These are phyloP conservation scores for Brachionus sp. DNA, from an alignment of 1,140 invertebrate species.

Conservation along the genomic window DNA sequence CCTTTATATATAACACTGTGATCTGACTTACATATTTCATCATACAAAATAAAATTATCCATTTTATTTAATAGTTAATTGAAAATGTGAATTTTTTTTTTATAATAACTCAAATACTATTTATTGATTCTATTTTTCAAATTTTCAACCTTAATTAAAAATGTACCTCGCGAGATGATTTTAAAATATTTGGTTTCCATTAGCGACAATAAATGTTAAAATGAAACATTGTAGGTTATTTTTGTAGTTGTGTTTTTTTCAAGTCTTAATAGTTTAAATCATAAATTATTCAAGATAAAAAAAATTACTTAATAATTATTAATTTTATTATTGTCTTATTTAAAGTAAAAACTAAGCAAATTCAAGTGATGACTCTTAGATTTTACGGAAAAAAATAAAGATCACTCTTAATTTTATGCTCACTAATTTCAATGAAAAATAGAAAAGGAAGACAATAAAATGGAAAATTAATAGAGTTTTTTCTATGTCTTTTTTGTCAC, in stretches of 20 bases:
- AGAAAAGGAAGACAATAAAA: no score
- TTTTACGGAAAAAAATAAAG: no score
- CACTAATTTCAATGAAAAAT: no score
- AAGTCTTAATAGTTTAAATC: background rate
- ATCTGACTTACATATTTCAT: slow-evolving; percentile 56
- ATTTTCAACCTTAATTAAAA: background rate
- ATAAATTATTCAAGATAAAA: no score
- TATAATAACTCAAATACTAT: background rate
- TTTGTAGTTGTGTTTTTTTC: background rate
- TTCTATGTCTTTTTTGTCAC: no score
- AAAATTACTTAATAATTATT: no score
- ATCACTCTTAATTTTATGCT: no score
- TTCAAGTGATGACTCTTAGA: no score
- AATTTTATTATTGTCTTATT: no score
- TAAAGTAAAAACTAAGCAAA: no score
- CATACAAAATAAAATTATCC: slow-evolving; percentile 61
- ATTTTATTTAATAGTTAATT: background rate
- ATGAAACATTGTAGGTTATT: background rate
- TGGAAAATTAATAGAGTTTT: no score
- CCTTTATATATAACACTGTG: slow-evolving; percentile 59
- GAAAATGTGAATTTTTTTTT: background rate
- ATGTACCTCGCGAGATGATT: background rate
- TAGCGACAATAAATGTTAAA: background rate
- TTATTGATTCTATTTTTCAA: background rate
- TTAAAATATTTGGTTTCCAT: background rate